phyloP scores from a whole-genome alignment of 1,140 invertebrate genomes.

The Hesperophylax magnus region DNA sequence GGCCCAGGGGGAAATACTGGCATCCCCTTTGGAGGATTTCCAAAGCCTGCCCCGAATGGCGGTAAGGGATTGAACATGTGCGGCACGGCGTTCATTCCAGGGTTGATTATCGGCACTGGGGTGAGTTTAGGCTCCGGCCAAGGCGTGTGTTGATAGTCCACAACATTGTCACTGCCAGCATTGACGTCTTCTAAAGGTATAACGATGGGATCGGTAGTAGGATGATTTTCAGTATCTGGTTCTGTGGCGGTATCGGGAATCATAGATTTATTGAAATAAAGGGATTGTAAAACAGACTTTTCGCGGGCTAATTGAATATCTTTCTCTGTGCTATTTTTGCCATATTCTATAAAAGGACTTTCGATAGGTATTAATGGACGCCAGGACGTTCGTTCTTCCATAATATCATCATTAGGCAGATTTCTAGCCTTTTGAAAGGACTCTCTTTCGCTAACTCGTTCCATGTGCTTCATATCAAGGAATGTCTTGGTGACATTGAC shows the following conservation, averaged over 20 bases:
- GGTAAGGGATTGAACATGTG: slow-evolving; percentile 69
- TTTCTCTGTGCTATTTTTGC: slow-evolving; percentile 88
- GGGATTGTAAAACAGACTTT: slow-evolving; percentile 84
- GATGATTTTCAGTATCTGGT: slow-evolving; percentile 86
- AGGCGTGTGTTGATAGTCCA: slow-evolving; percentile 79
- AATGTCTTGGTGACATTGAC: slow-evolving; percentile 95
- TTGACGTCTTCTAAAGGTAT: slow-evolving; percentile 92
- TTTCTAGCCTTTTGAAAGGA: slow-evolving; percentile 83
- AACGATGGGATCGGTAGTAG: slow-evolving; percentile 81
- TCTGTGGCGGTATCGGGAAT: slow-evolving; percentile 90
- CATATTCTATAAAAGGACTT: slow-evolving; percentile 73
- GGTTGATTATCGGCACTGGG: slow-evolving; percentile 60
- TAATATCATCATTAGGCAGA: slow-evolving; percentile 81
- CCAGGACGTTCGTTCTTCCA: slow-evolving; percentile 85
- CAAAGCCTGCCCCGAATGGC: slow-evolving; percentile 66
- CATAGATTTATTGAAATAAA: slow-evolving; percentile 89
- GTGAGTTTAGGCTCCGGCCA: slow-evolving; percentile 87
- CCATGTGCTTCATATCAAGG: slow-evolving; percentile 92
- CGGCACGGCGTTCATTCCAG: slow-evolving; percentile 61
- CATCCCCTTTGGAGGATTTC: slow-evolving; percentile 62
- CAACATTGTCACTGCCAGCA: slow-evolving; percentile 83
- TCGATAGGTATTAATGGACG: slow-evolving; percentile 76
- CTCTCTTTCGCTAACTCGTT: slow-evolving; percentile 88
- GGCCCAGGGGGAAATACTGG: slow-evolving; percentile 62
- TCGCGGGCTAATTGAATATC: slow-evolving; percentile 89